Evolutionary conservation across 1,140 invertebrate species (phyloP), one percentile per base, ranked within the genome.

Genomic region (Meloidogyne exigua): DNA sequence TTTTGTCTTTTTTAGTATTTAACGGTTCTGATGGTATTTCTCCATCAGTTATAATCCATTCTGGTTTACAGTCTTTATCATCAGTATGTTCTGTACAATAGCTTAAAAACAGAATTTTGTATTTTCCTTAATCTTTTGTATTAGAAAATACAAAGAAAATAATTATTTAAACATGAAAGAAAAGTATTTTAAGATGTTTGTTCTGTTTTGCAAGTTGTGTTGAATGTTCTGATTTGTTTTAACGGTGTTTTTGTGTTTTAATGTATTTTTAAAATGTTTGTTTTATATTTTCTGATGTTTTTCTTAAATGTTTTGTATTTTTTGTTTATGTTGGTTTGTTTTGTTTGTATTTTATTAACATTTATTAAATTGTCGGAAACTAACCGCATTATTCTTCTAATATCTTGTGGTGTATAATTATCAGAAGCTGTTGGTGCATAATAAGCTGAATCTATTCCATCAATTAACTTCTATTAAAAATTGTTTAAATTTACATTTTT

Each of bases 61-160:
- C 71, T 18, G 71, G 21, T 32, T 72, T 57, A n/a, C 26, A 26
- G 23, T 64, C 15, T 28, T 3, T 13, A 67, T 67, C 36, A 1
- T 32, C 7, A 4, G 13, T 15, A 15, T 67, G 2, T n/a, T 18
- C 44, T 12, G 44, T 49, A 49, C 44, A 49, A 49, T 49, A 49
- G 2, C 44, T 49, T 3, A 15, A 49, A 15, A 44, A 44, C 57
- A 28, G 39, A 79, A 78, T 57, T 39, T 70, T 79, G 81, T 69
- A 68, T 80, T 25, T 76, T 71, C 75, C 76, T 80, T 23, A 71
- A 25, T 25, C 57, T 80, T n/a, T n/a, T n/a, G n/a, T n/a, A n/a
- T n/a, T n/a, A n/a, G n/a, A n/a, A n/a, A n/a, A n/a, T n/a, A n/a
- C n/a, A n/a, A n/a, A n/a, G n/a, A n/a, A n/a, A n/a, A n/a, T n/a